Evolutionary conservation across 2,113 vertebrate genomes (phyloP), one percentile per base, ranked within the genome.

Genomic region (Nibea coibor): DNA sequence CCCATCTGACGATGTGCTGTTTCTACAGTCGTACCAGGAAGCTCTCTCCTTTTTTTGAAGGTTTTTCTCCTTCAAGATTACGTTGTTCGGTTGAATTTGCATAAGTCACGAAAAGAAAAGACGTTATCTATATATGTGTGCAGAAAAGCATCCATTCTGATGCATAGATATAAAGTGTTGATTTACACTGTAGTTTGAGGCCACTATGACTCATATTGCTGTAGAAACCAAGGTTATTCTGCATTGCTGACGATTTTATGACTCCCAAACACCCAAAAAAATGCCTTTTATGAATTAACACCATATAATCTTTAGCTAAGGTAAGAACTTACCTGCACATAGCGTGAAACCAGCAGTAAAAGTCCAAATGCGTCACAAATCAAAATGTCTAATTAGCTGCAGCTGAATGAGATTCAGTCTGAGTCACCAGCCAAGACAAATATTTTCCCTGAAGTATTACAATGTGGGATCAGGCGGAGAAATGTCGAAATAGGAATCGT

Each of bases 391-490:
- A 45, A 62, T 71, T 45, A 53, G 58, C 26, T 53, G 24, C n/a
- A 39, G 15, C 14, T 53, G 20, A 54, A 63, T 47, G 11, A 14
- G 14, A 31, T 56, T 58, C 14, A 14, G 24, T 20, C 26, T 72
- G 67, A 80, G 72, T 83, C 57, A 54, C 43, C 24, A 35, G 67
- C 62, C 45, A 61, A 65, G 24, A 69, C 14, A 61, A 80, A 79
- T 42, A 67, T 74, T 67, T 69, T 47, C 5, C 54, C n/a, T 20
- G 39, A 61, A 76, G 20, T 43, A 57, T 47, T 67, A 35, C 15
- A 71, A 68, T 54, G 11, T 75, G 73, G 66, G 28, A 80, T 68
- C 57, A 64, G 51, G 53, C 56, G 31, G 42, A 63, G 7, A 71
- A 59, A 66, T 9, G 10, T 22, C 2, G 35, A 8, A 20, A 17